These are phyloP conservation scores for Hylyphantes graminicola DNA, from an alignment of 1,140 invertebrate genomes.

Conservation along the genomic window DNA sequence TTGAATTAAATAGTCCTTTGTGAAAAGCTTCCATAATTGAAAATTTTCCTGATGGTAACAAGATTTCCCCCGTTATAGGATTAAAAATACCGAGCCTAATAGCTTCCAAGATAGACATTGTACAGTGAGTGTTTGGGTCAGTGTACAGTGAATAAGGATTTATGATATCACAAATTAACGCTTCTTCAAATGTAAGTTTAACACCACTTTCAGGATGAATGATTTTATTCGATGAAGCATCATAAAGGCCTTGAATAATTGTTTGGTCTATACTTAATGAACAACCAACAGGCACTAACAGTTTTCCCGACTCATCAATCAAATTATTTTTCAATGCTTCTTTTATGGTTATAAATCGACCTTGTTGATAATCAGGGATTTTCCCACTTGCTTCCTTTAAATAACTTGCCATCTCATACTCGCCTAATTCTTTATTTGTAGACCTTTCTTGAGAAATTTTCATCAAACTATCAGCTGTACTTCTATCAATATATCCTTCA, in stretches of 20 bases:
- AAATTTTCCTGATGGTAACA: slow-evolving; percentile 69
- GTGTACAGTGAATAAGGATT: slow-evolving; percentile 78
- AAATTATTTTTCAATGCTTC: slow-evolving; percentile 87
- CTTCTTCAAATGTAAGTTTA: slow-evolving; percentile 80
- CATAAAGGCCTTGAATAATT: slow-evolving; percentile 83
- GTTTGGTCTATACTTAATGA: slow-evolving; percentile 85
- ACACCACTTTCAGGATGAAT: slow-evolving; percentile 90
- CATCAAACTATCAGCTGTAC: slow-evolving; percentile 76
- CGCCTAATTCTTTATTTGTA: too few species aligned
- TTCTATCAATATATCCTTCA: slow-evolving; percentile 79
- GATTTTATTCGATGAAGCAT: slow-evolving; percentile 80
- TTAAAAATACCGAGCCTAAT: slow-evolving; percentile 82
- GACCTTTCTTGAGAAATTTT: too few species aligned
- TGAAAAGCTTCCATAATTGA: slow-evolving; percentile 64
- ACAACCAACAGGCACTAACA: slow-evolving; percentile 82
- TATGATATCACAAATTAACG: slow-evolving; percentile 86
- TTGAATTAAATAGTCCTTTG: slow-evolving; percentile 63
- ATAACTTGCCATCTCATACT: too few species aligned
- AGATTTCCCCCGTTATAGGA: slow-evolving; percentile 78
- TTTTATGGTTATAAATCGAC: slow-evolving; percentile 80
- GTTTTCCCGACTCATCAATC: slow-evolving; percentile 81
- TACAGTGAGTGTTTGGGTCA: slow-evolving; percentile 72
- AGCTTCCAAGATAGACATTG: slow-evolving; percentile 82
- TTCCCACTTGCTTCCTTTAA: slow-evolving; percentile 72
- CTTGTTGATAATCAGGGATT: slow-evolving; percentile 83